Evolutionary conservation across 2,113 vertebrate genomes (phyloP), one percentile per base, ranked within the genome.

Genomic region (Regulus satrapa): DNA sequence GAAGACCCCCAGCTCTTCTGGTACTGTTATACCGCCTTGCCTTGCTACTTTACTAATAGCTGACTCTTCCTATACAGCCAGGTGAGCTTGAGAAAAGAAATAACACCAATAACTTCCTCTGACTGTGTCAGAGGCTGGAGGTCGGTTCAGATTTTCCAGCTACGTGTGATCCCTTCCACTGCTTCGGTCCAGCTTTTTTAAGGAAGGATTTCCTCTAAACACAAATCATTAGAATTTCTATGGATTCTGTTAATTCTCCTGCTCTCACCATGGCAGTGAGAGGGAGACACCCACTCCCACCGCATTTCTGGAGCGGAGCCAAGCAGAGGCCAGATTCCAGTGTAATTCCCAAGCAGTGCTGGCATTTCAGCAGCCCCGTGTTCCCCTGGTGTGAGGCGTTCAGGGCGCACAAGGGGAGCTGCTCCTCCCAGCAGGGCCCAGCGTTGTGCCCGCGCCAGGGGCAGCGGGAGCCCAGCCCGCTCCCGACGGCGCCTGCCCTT

Each of bases 1-100:
- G 9, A 56, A 77, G 54, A 3, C 0, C 0, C 3, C 1, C 26
- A 88, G 18, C 13, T 76, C 41, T 88, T 58, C 41, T 18, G 14
- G 6, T 54, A 46, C 31, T 45, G 54, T 38, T 32, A 3, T 16
- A 85, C 32, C 28, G 83, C 62, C 12, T 61, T 73, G 7, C 61
- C 24, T 83, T 83, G 49, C 55, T 75, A 55, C 67, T 88, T 83
- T 91, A 62, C 54, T 56, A 83, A 83, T 41, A 76, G 41, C 20
- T 92, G 48, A 63, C 20, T 79, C 18, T 56, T 72, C 45, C 20
- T 66, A 15, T 56, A 54, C 7, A 77, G 59, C 46, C 24, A 58
- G 11, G 2, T 49, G 66, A 71, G 20, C 29, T 54, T 14, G 16
- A 64, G 68, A 82, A 83, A 62, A 76, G 10, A 58, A 93, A 2